phyloP scores from a whole-genome alignment of 1,140 invertebrate species.

The Cephus cinctus region DNA sequence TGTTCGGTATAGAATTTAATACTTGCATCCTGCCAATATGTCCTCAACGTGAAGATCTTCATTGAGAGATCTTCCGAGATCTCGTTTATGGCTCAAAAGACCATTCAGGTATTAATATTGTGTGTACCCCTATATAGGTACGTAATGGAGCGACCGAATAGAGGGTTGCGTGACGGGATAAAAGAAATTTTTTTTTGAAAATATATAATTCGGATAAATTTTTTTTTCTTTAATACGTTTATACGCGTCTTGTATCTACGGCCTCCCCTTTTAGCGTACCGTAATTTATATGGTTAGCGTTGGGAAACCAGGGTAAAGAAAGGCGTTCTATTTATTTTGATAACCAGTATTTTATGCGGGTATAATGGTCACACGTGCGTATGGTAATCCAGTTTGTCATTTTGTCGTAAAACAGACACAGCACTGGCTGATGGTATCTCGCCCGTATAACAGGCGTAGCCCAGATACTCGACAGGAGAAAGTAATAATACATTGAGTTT shows the following conservation, averaged over 20 bases:
- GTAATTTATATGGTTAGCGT: no score
- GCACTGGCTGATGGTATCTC: slow-evolving; percentile 8
- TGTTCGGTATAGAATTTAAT: neutral
- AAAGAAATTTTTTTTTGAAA: no score
- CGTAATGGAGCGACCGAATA: neutral
- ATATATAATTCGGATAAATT: no score
- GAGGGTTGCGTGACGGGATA: no score
- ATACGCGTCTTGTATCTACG: no score
- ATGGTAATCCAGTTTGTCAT: slow-evolving; percentile 10
- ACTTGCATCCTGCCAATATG: neutral
- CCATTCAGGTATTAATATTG: neutral
- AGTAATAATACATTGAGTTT: slow-evolving; percentile 24
- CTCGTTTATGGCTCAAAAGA: neutral
- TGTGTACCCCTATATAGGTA: no score
- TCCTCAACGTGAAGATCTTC: neutral
- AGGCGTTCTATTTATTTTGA: no score
- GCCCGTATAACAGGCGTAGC: slow-evolving; percentile 22
- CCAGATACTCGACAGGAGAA: slow-evolving; percentile 20
- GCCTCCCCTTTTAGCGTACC: no score
- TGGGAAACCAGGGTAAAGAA: no score
- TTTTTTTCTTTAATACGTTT: no score
- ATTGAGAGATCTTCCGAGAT: neutral
- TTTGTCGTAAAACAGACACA: slow-evolving; percentile 5
- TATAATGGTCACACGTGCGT: neutral
- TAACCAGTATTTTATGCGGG: slow-evolving; percentile 4